Base-by-base conservation (phyloP, 1,140 invertebrate species). In the Philotrypesis tridentata region DNA sequence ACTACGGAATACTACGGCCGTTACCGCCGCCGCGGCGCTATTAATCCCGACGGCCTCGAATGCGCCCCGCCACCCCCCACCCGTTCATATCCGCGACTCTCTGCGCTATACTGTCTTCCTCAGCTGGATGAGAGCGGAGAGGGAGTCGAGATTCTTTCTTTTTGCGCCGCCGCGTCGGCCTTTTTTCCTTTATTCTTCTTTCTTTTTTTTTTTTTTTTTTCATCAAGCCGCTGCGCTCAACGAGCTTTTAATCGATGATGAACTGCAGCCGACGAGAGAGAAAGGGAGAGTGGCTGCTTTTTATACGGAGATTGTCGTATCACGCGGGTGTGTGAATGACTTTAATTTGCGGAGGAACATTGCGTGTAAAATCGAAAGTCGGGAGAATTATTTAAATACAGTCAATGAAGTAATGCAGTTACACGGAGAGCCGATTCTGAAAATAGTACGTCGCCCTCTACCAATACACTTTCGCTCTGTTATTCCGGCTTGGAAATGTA, bases 11-110 rank as follows among this genome's bases (percentile, higher is more conserved):
- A 79, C 61, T 77, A 76, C 61, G 33, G 43, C 14, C 63, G 43
- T n/a, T n/a, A n/a, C 74, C 27, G 40, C 61, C 12, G 31, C 3
- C 63, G 63, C 43, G 27, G 2, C 65, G 43, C 27, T 27, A 79
- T 79, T 79, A 79, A 79, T 79, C 67, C 65, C 33, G 75, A n/a
- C 55, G 17, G 27, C 29, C 14, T 40, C 74, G 29, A 76, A 65
- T 76, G 60, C 12, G 65, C 29, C 12, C 25, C 23, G n/a, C 31
- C 48, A 17, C 76, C 33, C 67, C 1, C 33, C 25, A 6, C 63
- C 25, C 25, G 27, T 65, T 65, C 61, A 65, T 65, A 65, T 65
- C 14, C 9, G 11, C 25, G 61, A 9, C 3, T 23, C 5, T 65
- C 23, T 23, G 23, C 21, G 55, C 55, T 60, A 21, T 55, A 14